Percentiles rank a stretch among this genome's conserved stretches.
Evolutionary conservation across 2,888 invertebrate genomes (phyloP).

Genomic region (Galerucella calmariensis): DNA sequence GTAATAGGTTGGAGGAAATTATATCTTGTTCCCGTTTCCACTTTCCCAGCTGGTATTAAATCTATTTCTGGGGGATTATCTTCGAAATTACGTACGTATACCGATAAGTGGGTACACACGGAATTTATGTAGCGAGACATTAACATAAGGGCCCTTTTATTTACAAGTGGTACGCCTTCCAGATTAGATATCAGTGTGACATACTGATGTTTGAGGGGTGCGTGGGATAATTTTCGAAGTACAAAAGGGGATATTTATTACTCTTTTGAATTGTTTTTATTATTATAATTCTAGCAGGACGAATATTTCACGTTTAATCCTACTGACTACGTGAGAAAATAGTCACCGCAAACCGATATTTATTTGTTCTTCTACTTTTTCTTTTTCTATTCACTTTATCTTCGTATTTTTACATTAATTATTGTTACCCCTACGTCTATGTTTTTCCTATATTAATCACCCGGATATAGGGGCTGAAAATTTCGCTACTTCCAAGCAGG

Average conservation of each 20-base stretch:
- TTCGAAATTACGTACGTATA: constrained; percentile 17
- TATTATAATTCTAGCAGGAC: too few relatives aligned
- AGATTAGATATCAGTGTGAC: constrained; percentile 17
- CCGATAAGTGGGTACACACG: constrained; percentile 25
- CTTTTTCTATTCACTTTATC: neutral
- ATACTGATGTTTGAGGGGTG: constrained; percentile 1
- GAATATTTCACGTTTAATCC: neutral
- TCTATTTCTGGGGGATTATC: constrained; percentile 30
- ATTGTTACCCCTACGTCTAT: neutral
- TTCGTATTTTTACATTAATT: neutral
- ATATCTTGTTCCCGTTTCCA: constrained; percentile 29
- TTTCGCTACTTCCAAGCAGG: constrained; percentile 9
- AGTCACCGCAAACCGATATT: neutral
- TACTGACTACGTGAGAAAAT: neutral
- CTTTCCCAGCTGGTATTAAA: constrained; percentile 31
- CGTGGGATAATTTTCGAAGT: constrained; percentile 7
- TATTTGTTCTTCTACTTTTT: too few relatives aligned
- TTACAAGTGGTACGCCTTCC: constrained; percentile 20
- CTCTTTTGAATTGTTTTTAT: neutral
- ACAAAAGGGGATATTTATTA: neutral
- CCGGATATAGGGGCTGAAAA: constrained; percentile 11
- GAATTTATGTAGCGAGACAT: constrained; percentile 11
- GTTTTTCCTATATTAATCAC: constrained; percentile 5
- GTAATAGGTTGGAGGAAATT: constrained; percentile 27
- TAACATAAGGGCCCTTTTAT: constrained; percentile 17